phyloP scores from a whole-genome alignment of 2,888 invertebrate genomes.

The Conus canariensis region DNA sequence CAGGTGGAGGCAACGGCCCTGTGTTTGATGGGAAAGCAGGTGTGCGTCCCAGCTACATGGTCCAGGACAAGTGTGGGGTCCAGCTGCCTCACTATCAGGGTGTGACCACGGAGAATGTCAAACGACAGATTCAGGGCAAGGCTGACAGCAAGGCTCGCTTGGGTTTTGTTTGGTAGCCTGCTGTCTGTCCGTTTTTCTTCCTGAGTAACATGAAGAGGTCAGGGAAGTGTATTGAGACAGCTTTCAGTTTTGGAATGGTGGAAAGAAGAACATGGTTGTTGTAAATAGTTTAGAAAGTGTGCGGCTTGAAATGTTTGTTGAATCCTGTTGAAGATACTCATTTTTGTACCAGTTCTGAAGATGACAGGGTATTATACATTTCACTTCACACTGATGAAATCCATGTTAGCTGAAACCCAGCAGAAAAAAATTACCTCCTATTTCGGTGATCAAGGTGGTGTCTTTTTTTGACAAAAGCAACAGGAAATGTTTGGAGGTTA shows the following conservation, averaged over 20 bases:
- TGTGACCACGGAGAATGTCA: constrained; percentile 73
- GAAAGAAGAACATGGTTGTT: background rate
- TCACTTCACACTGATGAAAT: background rate
- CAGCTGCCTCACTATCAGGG: constrained; percentile 76
- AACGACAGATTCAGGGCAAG: constrained; percentile 69
- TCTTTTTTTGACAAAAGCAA: background rate
- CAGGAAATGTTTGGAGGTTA: background rate
- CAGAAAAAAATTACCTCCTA: background rate
- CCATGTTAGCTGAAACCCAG: background rate
- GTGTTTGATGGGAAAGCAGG: constrained; percentile 74
- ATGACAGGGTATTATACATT: background rate
- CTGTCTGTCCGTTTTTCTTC: background rate
- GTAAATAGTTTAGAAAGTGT: background rate
- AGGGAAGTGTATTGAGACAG: background rate
- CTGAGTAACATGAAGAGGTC: background rate
- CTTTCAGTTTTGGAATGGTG: too few relatives aligned
- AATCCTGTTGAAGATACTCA: background rate
- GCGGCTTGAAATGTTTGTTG: background rate
- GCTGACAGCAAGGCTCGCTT: constrained; percentile 73
- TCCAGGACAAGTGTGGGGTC: constrained; percentile 71
- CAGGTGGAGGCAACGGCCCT: constrained; percentile 76
- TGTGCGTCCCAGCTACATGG: constrained; percentile 77
- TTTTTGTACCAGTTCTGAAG: background rate
- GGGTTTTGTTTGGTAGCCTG: constrained; percentile 76
- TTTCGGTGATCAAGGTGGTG: background rate